These are phyloP conservation scores for Tachysurus vachellii DNA, from an alignment of 2,113 vertebrate genomes.

Conservation along the genomic window DNA sequence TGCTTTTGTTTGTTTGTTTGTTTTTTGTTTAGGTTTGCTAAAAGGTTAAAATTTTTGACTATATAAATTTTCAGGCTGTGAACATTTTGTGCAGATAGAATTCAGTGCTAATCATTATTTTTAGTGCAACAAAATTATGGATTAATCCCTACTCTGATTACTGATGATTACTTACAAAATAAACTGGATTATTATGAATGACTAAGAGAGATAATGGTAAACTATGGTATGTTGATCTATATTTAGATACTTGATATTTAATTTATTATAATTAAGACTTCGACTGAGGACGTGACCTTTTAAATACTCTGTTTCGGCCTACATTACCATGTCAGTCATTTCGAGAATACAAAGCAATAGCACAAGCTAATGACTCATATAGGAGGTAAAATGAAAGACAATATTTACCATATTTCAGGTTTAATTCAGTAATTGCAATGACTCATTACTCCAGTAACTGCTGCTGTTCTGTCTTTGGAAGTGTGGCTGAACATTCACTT, in stretches of 20 bases:
- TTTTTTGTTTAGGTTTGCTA: background rate
- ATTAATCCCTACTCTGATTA: background rate
- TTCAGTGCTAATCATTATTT: background rate
- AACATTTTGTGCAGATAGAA: background rate
- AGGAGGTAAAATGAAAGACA: background rate
- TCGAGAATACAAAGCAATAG: constrained; percentile 15
- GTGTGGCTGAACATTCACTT: background rate
- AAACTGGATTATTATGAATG: background rate
- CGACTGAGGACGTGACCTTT: constrained; percentile 34
- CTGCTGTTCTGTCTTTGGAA: background rate
- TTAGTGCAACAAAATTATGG: background rate
- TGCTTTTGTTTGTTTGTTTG: background rate
- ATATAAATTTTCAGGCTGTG: background rate
- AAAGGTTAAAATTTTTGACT: background rate
- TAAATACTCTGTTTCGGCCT: background rate
- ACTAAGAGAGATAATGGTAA: background rate
- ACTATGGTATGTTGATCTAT: background rate
- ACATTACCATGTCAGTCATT: constrained; percentile 24
- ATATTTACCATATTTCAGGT: constrained; percentile 26
- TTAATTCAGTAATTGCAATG: constrained; percentile 4
- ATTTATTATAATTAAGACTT: background rate
- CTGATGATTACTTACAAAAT: background rate
- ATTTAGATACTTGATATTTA: background rate
- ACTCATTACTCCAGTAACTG: constrained; percentile 1
- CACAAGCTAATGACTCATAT: constrained; percentile 15